Percentiles rank a stretch among this genome's conserved stretches.
Evolutionary conservation across 2,113 vertebrate species (phyloP).

Genomic region (Myotis davidii): DNA sequence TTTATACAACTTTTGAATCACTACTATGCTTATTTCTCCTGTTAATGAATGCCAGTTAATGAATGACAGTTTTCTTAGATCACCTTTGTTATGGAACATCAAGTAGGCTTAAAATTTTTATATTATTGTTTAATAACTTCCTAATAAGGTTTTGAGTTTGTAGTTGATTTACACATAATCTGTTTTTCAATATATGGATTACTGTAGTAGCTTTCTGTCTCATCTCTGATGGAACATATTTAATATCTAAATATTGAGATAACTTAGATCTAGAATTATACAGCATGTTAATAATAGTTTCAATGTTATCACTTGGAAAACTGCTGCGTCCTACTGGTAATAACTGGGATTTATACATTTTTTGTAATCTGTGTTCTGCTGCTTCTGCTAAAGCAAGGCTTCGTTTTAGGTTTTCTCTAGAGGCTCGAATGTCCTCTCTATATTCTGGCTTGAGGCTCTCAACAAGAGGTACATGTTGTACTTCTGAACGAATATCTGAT

Average conservation of each 20-base stretch:
- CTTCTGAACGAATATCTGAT: neutral
- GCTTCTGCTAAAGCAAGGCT: slow-evolving; percentile 45
- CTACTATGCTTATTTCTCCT: slow-evolving; percentile 10
- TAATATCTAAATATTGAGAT: slow-evolving; percentile 23
- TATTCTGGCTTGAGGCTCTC: neutral
- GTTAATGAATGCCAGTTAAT: neutral
- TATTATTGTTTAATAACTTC: slow-evolving; percentile 73
- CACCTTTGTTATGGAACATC: slow-evolving; percentile 24
- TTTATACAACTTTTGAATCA: slow-evolving; percentile 44
- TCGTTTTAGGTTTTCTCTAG: slow-evolving; percentile 28
- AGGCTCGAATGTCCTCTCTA: neutral
- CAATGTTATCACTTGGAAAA: neutral
- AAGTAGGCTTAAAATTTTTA: slow-evolving; percentile 70
- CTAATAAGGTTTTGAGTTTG: slow-evolving; percentile 56
- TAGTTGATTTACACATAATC: slow-evolving; percentile 64
- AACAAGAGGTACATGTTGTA: neutral
- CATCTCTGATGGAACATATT: slow-evolving; percentile 60
- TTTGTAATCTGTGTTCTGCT: slow-evolving; percentile 25
- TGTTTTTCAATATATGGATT: slow-evolving; percentile 47
- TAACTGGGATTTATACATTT: neutral
- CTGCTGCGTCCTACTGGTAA: neutral
- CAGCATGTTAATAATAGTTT: slow-evolving; percentile 63
- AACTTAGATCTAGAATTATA: slow-evolving; percentile 64
- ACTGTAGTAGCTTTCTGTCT: slow-evolving; percentile 54
- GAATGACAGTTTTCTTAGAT: neutral